These are phyloP conservation scores for Drosophila asahinai DNA, from an alignment of 1,140 invertebrate genomes.

Conservation along the genomic window DNA sequence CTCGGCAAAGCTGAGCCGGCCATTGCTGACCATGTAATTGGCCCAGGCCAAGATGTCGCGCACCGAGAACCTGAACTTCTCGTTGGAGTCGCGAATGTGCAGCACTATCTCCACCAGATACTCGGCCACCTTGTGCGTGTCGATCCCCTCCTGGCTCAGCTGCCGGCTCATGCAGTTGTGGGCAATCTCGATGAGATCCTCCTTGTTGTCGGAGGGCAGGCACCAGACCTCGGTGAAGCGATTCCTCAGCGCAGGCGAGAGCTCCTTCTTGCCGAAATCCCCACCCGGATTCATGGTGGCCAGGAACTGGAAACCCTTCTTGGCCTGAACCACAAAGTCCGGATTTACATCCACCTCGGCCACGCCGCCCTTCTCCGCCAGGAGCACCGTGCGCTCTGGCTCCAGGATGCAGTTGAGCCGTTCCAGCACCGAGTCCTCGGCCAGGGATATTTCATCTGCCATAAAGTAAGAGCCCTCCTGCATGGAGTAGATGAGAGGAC, in stretches of 20 bases:
- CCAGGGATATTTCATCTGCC: conserved; percentile 99
- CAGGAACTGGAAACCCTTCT: conserved; percentile 94
- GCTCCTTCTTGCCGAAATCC: conserved; percentile 99
- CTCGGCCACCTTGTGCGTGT: conserved; percentile 63
- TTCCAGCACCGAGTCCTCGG: conserved; percentile 99
- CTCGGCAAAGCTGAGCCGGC: conserved; percentile 86
- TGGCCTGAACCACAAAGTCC: conserved; percentile 90
- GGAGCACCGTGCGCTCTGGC: conserved; percentile 94
- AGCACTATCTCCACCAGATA: conserved; percentile 80
- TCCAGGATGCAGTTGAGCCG: conserved; percentile 98
- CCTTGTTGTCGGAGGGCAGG: conserved; percentile 78
- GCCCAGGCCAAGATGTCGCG: conserved; percentile 97
- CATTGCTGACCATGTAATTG: conserved; percentile 93
- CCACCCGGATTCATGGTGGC: conserved; percentile 99
- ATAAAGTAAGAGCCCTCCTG: conserved; percentile 94
- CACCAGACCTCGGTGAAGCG: conserved; percentile 99
- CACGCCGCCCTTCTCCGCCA: conserved; percentile 94
- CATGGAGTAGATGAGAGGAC: conserved; percentile 97
- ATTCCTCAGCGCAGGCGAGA: conserved; percentile 98
- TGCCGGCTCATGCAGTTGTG: conserved; percentile 70
- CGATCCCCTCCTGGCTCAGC: background rate
- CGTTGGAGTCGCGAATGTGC: conserved; percentile 82
- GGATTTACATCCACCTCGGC: conserved; percentile 84
- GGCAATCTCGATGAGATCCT: conserved; percentile 89
- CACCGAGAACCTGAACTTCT: conserved; percentile 94